Percentiles rank a stretch among this genome's conserved stretches.
Conservation (phyloP, 2,888 invertebrate genomes). For the Himalopsyche japonica region DNA sequence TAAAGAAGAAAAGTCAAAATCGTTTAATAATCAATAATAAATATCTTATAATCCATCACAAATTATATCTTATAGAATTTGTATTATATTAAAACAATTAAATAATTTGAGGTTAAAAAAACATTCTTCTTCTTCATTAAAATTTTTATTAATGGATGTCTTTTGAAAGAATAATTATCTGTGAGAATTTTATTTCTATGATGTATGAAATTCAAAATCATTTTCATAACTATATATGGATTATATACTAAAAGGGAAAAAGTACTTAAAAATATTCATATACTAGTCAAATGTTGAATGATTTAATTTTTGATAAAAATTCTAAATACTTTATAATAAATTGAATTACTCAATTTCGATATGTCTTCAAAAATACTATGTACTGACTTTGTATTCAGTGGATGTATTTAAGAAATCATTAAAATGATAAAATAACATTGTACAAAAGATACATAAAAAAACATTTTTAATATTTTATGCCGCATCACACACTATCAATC, state of each 20-base stretch:
- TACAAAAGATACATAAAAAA: background rate
- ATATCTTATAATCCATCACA: background rate
- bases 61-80: background rate
- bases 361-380: background rate
- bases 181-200: background rate
- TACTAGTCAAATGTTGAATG: background rate
- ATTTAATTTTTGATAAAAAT: background rate
- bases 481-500: background rate
- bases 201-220: background rate
- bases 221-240: background rate
- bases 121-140: background rate
- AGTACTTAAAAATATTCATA: background rate
- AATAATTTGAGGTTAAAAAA: background rate
- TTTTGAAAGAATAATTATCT: background rate
- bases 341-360: background rate
- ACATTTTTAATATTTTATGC: background rate
- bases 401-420: background rate
- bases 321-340: background rate
- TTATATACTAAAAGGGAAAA: background rate
- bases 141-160: background rate
- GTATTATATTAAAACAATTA: background rate
- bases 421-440: background rate
- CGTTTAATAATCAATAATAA: background rate
- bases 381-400: background rate
- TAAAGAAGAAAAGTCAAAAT: background rate